Percentiles rank a stretch among this genome's conserved stretches.
Evolutionary conservation across 2,888 invertebrate species (phyloP).

Genomic region (Platycnemis pennipes): DNA sequence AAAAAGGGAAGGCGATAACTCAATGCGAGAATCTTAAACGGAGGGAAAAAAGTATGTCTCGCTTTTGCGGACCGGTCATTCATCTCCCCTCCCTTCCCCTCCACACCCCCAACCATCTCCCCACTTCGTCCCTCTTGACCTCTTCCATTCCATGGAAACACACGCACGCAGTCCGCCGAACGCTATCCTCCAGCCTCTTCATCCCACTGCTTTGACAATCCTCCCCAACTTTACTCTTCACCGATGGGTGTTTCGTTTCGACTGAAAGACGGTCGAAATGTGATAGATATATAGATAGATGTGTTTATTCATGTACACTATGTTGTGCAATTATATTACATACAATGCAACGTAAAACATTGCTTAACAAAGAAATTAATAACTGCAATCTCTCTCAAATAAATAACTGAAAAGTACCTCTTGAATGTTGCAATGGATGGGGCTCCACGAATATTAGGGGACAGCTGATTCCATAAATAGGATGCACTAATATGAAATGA

Average conservation of each 20-base stretch:
- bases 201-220: not conserved
- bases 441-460: too few species aligned
- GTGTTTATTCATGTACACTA: too few species aligned
- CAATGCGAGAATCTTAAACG: not conserved
- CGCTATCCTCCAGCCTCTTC: not conserved
- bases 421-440: too few species aligned
- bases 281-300: too few species aligned
- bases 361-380: too few species aligned
- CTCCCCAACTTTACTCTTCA: not conserved
- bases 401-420: too few species aligned
- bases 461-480: too few species aligned
- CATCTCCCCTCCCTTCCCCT: not conserved
- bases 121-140: not conserved
- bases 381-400: too few species aligned
- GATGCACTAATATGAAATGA: too few species aligned
- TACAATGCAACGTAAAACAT: too few species aligned
- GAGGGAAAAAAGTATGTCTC: not conserved
- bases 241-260: not conserved
- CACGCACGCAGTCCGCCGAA: not conserved
- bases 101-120: not conserved
- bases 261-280: not conserved
- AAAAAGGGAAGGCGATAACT: not conserved
- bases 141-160: slow-evolving; percentile 10
- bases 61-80: not conserved
- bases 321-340: too few species aligned